Percentiles rank a stretch among this genome's conserved stretches.
Conservation (phyloP, 2,888 invertebrate species). For the Malacosoma neustria region DNA sequence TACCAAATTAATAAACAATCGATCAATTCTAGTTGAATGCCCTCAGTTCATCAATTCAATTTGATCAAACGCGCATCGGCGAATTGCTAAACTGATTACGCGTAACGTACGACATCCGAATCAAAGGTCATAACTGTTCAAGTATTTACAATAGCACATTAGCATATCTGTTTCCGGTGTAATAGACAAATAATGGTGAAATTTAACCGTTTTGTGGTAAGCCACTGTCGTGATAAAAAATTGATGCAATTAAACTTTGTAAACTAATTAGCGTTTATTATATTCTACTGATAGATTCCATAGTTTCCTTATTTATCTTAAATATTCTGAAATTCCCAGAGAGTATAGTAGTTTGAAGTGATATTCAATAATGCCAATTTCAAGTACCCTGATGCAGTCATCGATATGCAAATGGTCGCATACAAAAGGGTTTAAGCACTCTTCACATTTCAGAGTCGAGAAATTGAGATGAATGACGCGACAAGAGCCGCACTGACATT, state of each 20-base stretch:
- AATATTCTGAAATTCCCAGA: slow-evolving; percentile 17
- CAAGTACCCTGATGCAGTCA: slow-evolving; percentile 24
- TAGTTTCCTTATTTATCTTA: too few relatives aligned
- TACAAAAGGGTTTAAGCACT: slow-evolving; percentile 40
- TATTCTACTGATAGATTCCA: background rate
- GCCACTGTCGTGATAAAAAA: slow-evolving; percentile 29
- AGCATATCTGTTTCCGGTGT: slow-evolving; percentile 58
- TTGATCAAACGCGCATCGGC: slow-evolving; percentile 26
- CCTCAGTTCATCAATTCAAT: too few relatives aligned
- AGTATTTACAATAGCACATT: slow-evolving; percentile 57
- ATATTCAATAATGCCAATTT: slow-evolving; percentile 13
- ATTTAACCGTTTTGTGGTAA: slow-evolving; percentile 54
- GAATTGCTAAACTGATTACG: slow-evolving; percentile 44
- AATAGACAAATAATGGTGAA: slow-evolving; percentile 56
- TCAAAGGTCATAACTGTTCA: slow-evolving; percentile 56
- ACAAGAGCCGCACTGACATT: slow-evolving; percentile 44
- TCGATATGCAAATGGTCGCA: slow-evolving; percentile 66
- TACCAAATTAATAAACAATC: too few relatives aligned
- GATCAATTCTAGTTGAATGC: background rate
- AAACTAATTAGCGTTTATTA: too few relatives aligned
- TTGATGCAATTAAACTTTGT: background rate
- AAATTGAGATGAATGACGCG: slow-evolving; percentile 15
- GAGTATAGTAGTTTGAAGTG: slow-evolving; percentile 3
- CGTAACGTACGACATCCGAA: slow-evolving; percentile 18
- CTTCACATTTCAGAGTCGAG: slow-evolving; percentile 28